These are phyloP conservation scores for Rynchops niger DNA, from an alignment of 2,113 vertebrate species.

Conservation along the genomic window DNA sequence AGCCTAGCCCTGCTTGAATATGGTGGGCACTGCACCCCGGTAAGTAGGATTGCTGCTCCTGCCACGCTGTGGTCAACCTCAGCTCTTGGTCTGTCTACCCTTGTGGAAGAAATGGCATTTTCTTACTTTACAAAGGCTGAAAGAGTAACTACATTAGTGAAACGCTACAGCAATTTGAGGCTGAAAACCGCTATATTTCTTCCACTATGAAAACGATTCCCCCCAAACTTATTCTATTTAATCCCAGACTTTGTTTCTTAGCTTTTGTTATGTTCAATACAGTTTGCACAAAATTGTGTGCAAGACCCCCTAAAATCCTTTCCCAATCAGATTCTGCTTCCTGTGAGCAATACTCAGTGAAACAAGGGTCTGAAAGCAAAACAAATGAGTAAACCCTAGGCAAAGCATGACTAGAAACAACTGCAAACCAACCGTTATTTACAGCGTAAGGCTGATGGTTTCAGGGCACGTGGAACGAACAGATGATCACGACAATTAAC, in stretches of 20 bases:
- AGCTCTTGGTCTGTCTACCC: not conserved
- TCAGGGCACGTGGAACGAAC: not conserved
- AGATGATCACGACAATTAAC: not conserved
- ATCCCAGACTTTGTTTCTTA: not conserved
- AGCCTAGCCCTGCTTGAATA: not conserved
- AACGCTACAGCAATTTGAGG: not conserved
- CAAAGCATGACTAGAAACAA: not conserved
- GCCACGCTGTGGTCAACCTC: not conserved
- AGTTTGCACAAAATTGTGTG: not conserved
- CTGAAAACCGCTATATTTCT: not conserved
- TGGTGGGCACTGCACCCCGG: not conserved
- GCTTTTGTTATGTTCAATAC: not conserved
- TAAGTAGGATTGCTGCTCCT: not conserved
- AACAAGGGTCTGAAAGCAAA: not conserved
- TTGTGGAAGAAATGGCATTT: too few species aligned
- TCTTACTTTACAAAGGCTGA: too few species aligned
- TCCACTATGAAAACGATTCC: not conserved
- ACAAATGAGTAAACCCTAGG: not conserved
- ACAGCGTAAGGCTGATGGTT: not conserved
- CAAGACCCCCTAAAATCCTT: not conserved
- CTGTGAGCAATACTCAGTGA: not conserved
- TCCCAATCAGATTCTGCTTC: not conserved
- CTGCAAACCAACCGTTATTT: not conserved
- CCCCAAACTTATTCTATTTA: not conserved
- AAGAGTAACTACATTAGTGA: too few species aligned